Evolutionary conservation across 1,140 invertebrate species (phyloP), one percentile per base, ranked within the genome.

Genomic region (Mya arenaria): DNA sequence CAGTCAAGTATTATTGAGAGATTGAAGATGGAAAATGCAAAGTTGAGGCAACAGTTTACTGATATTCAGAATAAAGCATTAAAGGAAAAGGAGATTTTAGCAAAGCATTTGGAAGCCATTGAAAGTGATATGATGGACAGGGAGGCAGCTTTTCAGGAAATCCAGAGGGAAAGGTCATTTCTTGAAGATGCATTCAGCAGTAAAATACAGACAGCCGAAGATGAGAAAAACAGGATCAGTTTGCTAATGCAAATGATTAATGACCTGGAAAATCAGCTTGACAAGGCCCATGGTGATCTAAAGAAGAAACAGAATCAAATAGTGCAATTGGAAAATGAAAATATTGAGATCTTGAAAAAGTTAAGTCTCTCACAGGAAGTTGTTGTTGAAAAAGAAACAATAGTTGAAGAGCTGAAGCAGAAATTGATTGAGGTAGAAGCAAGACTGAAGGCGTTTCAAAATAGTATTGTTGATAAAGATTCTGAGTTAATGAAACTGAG

Each of bases 71-170:
- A 93, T 58, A 90, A 88, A 75, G 89, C 90, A 10, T 80, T 93
- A 63, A 88, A 89, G 69, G 93, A 94, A 58, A 94, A 94, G 84
- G 92, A 93, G 82, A 62, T 88, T 36, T 86, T 94, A 58, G 92
- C 93, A 72, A 88, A 91, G 39, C 93, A 93, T 82, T 74, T 94
- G 68, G 93, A 94, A 78, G 85, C 87, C n/a, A 94, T 94, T 80
- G 90, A 93, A 86, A 89, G 89, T 28, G 93, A 94, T 79, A 93
- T 94, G 92, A 87, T 93, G 88, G 93, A 93, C 55, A 83, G 93
- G 10, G 93, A 94, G 82, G 90, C 93, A 1, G 87, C 90, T 4
- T 92, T 94, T 84, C 88, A 91, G 55, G 92, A 94, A 75, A 92
- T 93, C 19, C 89, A 93, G 77, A 86, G 90, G 36, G 92, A 93